These are phyloP conservation scores for Ecdyonurus torrentis DNA, from an alignment of 2,888 invertebrate genomes.

Conservation along the genomic window DNA sequence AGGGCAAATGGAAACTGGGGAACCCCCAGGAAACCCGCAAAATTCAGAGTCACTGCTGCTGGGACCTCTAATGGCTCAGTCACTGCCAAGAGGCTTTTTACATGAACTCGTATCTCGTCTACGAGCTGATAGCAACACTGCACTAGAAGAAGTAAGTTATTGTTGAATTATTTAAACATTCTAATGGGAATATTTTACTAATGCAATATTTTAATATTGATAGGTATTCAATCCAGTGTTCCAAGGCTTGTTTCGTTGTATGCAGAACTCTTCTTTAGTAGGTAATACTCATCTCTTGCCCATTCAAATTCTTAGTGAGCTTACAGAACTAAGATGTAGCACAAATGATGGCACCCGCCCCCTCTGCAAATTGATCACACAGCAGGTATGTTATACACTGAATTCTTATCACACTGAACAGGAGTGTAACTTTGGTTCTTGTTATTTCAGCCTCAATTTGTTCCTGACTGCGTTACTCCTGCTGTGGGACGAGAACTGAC, in stretches of 20 bases:
- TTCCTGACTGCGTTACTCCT: constrained; percentile 48
- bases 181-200: too few species aligned
- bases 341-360: constrained; percentile 48
- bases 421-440: constrained; percentile 10
- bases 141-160: background rate
- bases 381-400: constrained; percentile 26
- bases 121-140: background rate
- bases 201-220: too few species aligned
- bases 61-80: constrained; percentile 48
- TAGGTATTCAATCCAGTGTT: constrained; percentile 49
- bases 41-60: constrained; percentile 39
- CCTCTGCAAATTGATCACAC: constrained; percentile 47
- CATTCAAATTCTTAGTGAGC: constrained; percentile 54
- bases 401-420: background rate
- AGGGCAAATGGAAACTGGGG: constrained; percentile 23
- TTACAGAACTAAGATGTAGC: constrained; percentile 62
- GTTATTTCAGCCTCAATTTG: constrained; percentile 41
- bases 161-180: too few species aligned
- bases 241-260: constrained; percentile 48
- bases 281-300: constrained; percentile 48
- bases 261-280: constrained; percentile 50
- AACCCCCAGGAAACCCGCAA: constrained; percentile 17
- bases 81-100: constrained; percentile 55
- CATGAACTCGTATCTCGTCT: constrained; percentile 33
- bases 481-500: constrained; percentile 75